phyloP scores from a whole-genome alignment of 2,113 vertebrate genomes.

The Taxidea taxus region DNA sequence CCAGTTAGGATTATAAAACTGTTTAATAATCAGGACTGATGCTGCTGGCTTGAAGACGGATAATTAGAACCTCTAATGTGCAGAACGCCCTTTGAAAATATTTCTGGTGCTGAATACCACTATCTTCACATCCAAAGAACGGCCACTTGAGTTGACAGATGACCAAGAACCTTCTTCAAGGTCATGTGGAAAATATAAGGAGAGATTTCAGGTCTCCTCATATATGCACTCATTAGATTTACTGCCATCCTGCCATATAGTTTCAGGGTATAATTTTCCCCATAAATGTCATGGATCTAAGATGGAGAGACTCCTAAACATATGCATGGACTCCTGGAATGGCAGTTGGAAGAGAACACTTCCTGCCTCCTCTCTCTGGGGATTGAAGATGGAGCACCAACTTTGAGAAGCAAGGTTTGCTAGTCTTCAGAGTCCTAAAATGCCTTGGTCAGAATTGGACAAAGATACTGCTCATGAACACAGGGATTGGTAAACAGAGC shows the following conservation, averaged over 20 bases:
- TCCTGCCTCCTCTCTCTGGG: neutral
- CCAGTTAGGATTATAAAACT: constrained; percentile 62
- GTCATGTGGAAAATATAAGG: constrained; percentile 2
- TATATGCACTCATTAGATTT: neutral
- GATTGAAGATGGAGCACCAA: neutral
- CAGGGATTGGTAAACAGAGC: neutral
- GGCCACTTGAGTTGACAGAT: neutral
- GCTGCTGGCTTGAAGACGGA: constrained; percentile 9
- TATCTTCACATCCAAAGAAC: neutral
- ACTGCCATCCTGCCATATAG: neutral
- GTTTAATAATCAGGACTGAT: constrained; percentile 59
- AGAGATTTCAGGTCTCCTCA: constrained; percentile 18
- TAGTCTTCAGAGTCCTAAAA: neutral
- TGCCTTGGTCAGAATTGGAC: neutral
- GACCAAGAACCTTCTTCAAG: constrained; percentile 39
- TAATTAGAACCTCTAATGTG: constrained; percentile 61
- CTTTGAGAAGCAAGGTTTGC: neutral
- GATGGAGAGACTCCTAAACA: neutral
- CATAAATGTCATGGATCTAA: constrained; percentile 12
- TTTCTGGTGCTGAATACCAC: constrained; percentile 25
- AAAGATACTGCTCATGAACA: neutral
- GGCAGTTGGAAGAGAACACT: neutral
- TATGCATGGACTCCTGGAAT: neutral
- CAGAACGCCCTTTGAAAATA: constrained; percentile 31
- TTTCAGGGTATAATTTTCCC: neutral